Percentiles rank a stretch among this genome's conserved stretches.
Evolutionary conservation across 2,113 vertebrate species (phyloP).

Genomic region (Thalassarche chlororhynchos): DNA sequence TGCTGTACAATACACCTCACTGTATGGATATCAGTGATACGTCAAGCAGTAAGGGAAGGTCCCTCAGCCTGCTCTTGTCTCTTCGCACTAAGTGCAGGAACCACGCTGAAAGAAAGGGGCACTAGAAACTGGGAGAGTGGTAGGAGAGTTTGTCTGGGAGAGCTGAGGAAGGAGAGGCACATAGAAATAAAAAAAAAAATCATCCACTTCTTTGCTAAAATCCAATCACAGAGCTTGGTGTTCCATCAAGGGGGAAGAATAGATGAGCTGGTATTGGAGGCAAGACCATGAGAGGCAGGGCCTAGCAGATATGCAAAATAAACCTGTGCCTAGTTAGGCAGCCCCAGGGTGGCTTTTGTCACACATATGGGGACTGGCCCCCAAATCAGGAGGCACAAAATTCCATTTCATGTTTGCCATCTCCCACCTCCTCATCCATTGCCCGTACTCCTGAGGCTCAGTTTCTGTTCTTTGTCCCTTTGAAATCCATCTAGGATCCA

Average conservation of each 20-base stretch:
- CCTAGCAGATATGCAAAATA: background rate
- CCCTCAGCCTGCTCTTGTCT: background rate
- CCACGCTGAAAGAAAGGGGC: fast-evolving
- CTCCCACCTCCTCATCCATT: background rate
- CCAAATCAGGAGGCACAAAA: background rate
- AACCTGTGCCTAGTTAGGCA: background rate
- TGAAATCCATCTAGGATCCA: background rate
- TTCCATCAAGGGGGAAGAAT: background rate
- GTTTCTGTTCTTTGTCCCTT: background rate
- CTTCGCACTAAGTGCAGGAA: background rate
- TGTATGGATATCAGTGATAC: background rate
- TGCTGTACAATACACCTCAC: background rate
- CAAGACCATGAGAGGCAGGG: background rate
- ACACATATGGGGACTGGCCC: background rate
- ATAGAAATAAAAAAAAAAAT: background rate
- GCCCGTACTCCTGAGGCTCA: background rate
- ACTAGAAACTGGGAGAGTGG: background rate
- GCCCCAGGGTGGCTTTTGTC: background rate
- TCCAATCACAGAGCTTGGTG: background rate
- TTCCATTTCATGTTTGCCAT: background rate
- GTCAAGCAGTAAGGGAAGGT: background rate
- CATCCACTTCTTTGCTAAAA: background rate
- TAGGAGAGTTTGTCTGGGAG: background rate
- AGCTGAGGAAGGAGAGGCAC: background rate
- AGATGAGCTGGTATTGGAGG: background rate